Evolutionary conservation across 1,140 invertebrate genomes (phyloP).

Genomic region (Holotrichia oblita): DNA sequence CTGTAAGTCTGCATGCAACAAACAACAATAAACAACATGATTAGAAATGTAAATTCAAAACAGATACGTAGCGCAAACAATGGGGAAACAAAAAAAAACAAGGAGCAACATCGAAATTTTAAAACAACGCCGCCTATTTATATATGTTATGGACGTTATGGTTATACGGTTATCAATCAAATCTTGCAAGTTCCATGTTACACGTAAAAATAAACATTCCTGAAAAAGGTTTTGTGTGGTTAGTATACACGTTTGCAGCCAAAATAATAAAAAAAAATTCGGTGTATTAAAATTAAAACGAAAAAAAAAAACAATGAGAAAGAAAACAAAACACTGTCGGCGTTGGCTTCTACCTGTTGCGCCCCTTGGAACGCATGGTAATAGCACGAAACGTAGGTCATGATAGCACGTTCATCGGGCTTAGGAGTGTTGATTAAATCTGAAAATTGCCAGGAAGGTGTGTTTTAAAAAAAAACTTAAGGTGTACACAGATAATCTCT

Average conservation of each 20-base stretch:
- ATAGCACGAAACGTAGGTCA: slow-evolving; percentile 99
- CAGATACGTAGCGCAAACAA: neutral
- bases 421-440: slow-evolving; percentile 98
- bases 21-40: slow-evolving; percentile 49
- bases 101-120: slow-evolving; percentile 4
- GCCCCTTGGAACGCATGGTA: slow-evolving; percentile 99
- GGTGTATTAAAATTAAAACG: no score
- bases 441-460: slow-evolving; percentile 64
- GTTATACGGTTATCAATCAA: neutral
- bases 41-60: slow-evolving; percentile 10
- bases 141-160: no score
- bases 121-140: neutral
- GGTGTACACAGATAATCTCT: no score
- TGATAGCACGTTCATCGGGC: slow-evolving; percentile 97
- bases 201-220: slow-evolving; percentile 1
- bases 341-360: slow-evolving; percentile 84
- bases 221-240: slow-evolving; percentile 20
- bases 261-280: slow-evolving; percentile 15
- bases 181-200: neutral
- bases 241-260: neutral
- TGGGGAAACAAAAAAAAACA: neutral
- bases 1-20: slow-evolving; percentile 88
- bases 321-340: slow-evolving; percentile 23
- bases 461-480: no score
- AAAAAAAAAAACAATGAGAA: slow-evolving; percentile 31